Base-by-base conservation (phyloP, 2,113 vertebrate species). In the Elgaria multicarinata region DNA sequence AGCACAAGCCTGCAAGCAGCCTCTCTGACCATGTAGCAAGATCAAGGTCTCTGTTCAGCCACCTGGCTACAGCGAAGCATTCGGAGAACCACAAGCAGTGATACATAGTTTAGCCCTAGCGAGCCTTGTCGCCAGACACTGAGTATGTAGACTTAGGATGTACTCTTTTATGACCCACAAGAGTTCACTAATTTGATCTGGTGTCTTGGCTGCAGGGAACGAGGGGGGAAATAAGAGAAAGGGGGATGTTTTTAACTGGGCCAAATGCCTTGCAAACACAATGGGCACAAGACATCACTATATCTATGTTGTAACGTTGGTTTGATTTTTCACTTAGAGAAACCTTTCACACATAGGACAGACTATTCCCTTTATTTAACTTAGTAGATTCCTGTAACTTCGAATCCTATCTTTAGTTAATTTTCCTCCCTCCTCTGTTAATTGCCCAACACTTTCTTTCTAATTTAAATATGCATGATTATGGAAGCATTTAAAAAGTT, bases 31-130 rank as follows among this genome's bases (percentile, higher is more conserved):
- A 90, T 94, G 93, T 95, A 92, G 62, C 62, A 75, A 93, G 95
- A 95, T 94, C 95, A 96, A 95, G 94, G 94, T 94, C 87, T 95
- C 91, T 95, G 93, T 94, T 94, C 93, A 93, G 83, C 92, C 96
- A 95, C 95, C 94, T 95, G 96, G 93, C 91, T 89, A 92, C 83
- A 83, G 62, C 75, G 91, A 85, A 92, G 90, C 86, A 85, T 84
- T 94, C 85, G 0, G 31, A 92, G 94, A 95, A 95, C 95, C 92
- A 85, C 94, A 95, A 94, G 94, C 93, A 94, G 91, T 91, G 92
- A 91, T 93, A 95, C 93, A 94, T 94, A 90, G 90, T 95, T 95
- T 87, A 93, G 76, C 89, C 91, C 92, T 64, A 86, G 83, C 92
- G 91, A 92, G 93, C 93, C 90, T 94, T 95, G 94, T 94, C 91